Evolutionary conservation across 2,888 invertebrate species (phyloP).

Genomic region (Watsonalla cultraria): DNA sequence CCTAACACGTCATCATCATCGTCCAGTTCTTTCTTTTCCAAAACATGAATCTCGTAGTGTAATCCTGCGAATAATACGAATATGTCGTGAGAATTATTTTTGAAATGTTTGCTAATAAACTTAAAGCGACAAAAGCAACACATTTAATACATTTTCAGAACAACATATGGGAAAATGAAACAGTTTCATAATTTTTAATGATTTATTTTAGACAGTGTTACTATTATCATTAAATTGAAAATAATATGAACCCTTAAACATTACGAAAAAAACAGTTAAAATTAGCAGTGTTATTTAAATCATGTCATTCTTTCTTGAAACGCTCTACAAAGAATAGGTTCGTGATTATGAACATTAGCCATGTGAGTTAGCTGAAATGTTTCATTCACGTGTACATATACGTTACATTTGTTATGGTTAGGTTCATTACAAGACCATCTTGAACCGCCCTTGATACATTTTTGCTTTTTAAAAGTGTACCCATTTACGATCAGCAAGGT

Average conservation of each 20-base stretch:
- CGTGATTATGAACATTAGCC: slow-evolving; percentile 50
- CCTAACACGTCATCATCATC: slow-evolving; percentile 12
- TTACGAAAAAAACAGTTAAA: not conserved
- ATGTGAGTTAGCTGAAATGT: slow-evolving; percentile 51
- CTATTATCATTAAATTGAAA: too few relatives aligned
- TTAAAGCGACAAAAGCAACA: too few relatives aligned
- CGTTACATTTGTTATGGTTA: slow-evolving; percentile 44
- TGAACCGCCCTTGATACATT: slow-evolving; percentile 38
- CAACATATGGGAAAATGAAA: not conserved
- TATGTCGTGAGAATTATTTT: not conserved
- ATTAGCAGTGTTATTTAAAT: slow-evolving; percentile 1
- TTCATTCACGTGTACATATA: slow-evolving; percentile 53
- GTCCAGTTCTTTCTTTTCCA: slow-evolving; percentile 6
- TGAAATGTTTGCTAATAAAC: not conserved
- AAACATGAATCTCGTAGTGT: slow-evolving; percentile 3
- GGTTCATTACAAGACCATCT: slow-evolving; percentile 58
- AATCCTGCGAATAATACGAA: not conserved
- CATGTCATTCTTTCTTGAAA: slow-evolving; percentile 55
- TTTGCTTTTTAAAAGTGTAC: slow-evolving; percentile 52
- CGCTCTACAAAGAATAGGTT: slow-evolving; percentile 50
- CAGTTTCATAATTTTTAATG: not conserved
- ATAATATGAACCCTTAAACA: not conserved
- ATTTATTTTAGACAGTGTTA: too few relatives aligned
- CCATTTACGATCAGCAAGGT: slow-evolving; percentile 58
- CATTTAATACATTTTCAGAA: not conserved